These are phyloP conservation scores for Aegithalos caudatus DNA, from an alignment of 2,113 vertebrate species.

Conservation along the genomic window DNA sequence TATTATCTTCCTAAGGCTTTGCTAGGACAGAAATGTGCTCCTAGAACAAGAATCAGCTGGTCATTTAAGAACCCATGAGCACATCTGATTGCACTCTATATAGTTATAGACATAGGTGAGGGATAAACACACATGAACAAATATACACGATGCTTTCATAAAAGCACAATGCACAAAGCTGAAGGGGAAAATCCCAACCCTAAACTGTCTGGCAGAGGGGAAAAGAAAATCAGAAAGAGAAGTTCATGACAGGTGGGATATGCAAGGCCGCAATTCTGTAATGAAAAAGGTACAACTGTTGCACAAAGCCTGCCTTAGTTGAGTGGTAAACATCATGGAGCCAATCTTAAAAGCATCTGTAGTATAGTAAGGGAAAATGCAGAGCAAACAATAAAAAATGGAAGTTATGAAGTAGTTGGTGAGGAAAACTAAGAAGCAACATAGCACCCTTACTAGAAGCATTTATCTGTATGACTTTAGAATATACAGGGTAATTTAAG, in stretches of 20 bases:
- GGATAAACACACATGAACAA: background rate
- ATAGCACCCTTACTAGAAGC: background rate
- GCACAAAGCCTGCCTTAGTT: background rate
- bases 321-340: background rate
- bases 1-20: background rate
- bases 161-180: background rate
- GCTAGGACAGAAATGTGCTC: background rate
- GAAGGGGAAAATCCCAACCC: background rate
- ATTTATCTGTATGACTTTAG: background rate
- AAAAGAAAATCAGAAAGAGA: background rate
- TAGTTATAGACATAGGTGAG: fast-evolving
- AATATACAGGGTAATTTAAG: background rate
- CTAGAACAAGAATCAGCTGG: background rate
- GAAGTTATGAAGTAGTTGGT: background rate
- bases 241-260: background rate
- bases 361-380: background rate
- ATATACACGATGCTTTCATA: background rate
- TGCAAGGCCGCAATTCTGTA: background rate
- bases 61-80: background rate
- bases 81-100: background rate
- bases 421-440: background rate
- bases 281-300: background rate
- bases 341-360: background rate
- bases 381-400: background rate
- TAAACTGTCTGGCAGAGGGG: background rate